Percentiles rank a stretch among this genome's conserved stretches.
phyloP scores from a whole-genome alignment of 2,888 invertebrate genomes.

The Oligia strigilis region DNA sequence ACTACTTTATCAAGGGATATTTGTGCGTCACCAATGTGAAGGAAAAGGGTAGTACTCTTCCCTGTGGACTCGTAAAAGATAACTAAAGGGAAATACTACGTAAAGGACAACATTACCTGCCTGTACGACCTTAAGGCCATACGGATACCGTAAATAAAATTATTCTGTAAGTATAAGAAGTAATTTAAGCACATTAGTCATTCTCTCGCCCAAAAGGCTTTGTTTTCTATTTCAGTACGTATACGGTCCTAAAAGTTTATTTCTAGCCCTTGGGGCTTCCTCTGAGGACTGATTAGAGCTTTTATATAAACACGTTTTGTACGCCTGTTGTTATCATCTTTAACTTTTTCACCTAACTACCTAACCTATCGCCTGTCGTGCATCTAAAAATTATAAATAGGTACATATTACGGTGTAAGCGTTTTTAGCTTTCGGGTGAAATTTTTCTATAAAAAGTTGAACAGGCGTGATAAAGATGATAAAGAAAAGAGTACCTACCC shows the following conservation, averaged over 20 bases:
- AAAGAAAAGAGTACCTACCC: neutral
- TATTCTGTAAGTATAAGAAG: neutral
- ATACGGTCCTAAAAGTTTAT: neutral
- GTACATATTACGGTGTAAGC: neutral
- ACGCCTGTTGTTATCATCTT: neutral
- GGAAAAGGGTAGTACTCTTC: constrained; percentile 25
- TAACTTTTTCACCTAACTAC: neutral
- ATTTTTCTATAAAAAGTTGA: neutral
- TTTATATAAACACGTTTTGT: neutral
- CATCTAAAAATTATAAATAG: neutral
- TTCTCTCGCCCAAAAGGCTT: neutral
- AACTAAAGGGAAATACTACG: neutral
- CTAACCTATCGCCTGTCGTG: rapidly evolving
- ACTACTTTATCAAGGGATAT: neutral
- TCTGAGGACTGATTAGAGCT: neutral
- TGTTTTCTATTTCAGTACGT: neutral
- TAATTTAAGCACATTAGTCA: neutral
- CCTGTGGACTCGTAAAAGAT: constrained; percentile 31
- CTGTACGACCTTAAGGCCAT: neutral
- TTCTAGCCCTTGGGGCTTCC: neutral
- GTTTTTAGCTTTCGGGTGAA: neutral
- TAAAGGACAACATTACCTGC: neutral
- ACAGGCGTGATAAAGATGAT: neutral
- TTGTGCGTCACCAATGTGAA: neutral
- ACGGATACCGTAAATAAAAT: constrained; percentile 5